Conservation (phyloP, 1,140 invertebrate genomes). For the Euborellia annulipes region DNA sequence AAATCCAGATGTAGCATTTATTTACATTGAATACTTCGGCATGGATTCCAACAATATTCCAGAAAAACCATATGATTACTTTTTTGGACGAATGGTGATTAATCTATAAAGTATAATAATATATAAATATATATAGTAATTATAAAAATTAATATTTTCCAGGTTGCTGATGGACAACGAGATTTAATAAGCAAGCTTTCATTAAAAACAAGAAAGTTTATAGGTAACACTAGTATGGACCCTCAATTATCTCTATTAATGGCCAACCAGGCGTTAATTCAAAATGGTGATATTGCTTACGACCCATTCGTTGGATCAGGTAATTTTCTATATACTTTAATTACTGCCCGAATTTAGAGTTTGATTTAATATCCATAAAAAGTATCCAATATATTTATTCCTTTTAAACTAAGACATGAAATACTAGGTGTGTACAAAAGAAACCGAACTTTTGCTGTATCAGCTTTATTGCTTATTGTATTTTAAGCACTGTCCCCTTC, state of each 20-base stretch:
- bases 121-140: constrained; percentile 10
- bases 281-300: constrained; percentile 54
- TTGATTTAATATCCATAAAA: background rate
- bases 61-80: constrained; percentile 50
- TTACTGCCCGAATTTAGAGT: background rate
- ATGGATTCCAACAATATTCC: constrained; percentile 54
- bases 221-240: constrained; percentile 96
- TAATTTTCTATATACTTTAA: constrained; percentile 16
- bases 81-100: constrained; percentile 73
- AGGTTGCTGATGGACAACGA: constrained; percentile 69
- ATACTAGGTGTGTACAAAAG: background rate
- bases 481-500: background rate
- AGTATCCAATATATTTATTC: background rate
- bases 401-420: background rate
- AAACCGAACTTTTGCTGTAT: background rate
- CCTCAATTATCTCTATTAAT: constrained; percentile 80
- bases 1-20: constrained; percentile 60
- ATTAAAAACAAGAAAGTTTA: constrained; percentile 80
- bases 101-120: constrained; percentile 4
- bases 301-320: constrained; percentile 93
- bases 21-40: constrained; percentile 81
- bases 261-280: constrained; percentile 79
- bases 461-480: background rate
- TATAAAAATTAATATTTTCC: constrained; percentile 15
- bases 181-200: constrained; percentile 62